phyloP scores from a whole-genome alignment of 64 coral and sea anemone genomes.

The Pocillopora verrucosa region DNA sequence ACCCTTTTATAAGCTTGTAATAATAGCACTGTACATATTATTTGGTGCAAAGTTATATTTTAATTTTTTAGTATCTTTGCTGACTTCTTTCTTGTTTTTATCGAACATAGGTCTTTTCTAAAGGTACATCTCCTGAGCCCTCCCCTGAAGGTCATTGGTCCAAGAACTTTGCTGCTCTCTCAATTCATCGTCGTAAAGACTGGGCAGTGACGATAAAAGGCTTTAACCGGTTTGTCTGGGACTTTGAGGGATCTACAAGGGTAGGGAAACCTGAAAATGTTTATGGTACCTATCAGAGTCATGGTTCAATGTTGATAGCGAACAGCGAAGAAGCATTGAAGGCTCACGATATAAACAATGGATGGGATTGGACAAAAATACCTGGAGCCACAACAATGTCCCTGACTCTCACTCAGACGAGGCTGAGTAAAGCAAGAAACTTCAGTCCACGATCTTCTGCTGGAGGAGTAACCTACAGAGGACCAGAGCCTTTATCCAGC shows the following conservation, averaged over 20 bases:
- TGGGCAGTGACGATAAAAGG: conserved; percentile 71
- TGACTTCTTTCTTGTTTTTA: no score
- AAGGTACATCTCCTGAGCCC: not conserved
- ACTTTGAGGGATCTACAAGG: conserved; percentile 24
- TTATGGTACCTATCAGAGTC: conserved; percentile 45
- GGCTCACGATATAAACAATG: conserved; percentile 35
- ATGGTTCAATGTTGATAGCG: conserved; percentile 57
- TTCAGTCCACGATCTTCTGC: conserved; percentile 42
- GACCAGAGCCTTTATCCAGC: conserved; percentile 11
- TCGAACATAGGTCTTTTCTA: not conserved
- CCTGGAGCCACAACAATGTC: conserved; percentile 62
- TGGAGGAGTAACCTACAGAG: conserved; percentile 27
- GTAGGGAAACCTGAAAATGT: not conserved
- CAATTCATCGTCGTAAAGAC: conserved; percentile 49
- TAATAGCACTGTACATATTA: no score
- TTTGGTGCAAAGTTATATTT: no score
- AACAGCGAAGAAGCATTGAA: conserved; percentile 61
- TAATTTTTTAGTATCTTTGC: no score
- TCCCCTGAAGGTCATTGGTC: conserved; percentile 37
- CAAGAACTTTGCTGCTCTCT: conserved; percentile 51
- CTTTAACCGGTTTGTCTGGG: conserved; percentile 58
- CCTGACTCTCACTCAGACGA: not conserved
- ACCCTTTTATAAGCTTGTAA: no score
- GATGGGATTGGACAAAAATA: conserved; percentile 71
- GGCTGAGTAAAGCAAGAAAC: not conserved